Base-by-base conservation (phyloP, 2,113 vertebrate species). In the Crotalus viridis region DNA sequence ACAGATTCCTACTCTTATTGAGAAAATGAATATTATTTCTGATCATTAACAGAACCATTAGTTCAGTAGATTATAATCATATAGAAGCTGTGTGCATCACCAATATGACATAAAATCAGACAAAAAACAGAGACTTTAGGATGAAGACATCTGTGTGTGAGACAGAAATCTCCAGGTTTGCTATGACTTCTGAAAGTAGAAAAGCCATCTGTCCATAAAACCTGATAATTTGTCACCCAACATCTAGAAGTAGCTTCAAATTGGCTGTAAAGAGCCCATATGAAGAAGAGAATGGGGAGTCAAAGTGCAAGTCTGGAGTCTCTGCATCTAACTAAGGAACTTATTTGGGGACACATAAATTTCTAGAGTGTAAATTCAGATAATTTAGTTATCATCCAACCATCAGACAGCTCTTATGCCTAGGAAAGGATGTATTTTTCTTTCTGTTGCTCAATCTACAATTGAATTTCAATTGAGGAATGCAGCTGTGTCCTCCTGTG, bases 381-480 rank as follows among this genome's bases (percentile, higher is more conserved):
- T 21, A 85, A 3, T 81, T 81, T 7, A 56, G 55, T 85, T 90
- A 61, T 93, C 61, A 48, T 90, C 56, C 48, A n/a, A 87, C 9
- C 26, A 61, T 28, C 52, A 74, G 55, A 26, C 81, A 93, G 56
- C n/a, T 22, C n/a, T 93, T 64, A 64, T 55, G n/a, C 21, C 56
- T 48, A 92, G 69, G 85, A 91, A 46, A 55, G 69, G 93, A 13
- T 48, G 3, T 0, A 3, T 85, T 52, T 85, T 61, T 64, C 74
- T 87, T 12, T 0, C 1, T 5, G 9, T 46, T 89, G 39, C 86
- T 89, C 51, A 1, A 86, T 86, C n/a, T 52, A 24, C 93, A 92
- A 95, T 85, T 51, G 61, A 15, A 94, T 92, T 94, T 92, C 91
- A 90, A 56, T 93, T 89, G 88, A 64, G 52, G 55, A 91, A 92